These are phyloP conservation scores for Ctenodactylus gundi DNA, from an alignment of 2,113 vertebrate genomes.

Conservation along the genomic window DNA sequence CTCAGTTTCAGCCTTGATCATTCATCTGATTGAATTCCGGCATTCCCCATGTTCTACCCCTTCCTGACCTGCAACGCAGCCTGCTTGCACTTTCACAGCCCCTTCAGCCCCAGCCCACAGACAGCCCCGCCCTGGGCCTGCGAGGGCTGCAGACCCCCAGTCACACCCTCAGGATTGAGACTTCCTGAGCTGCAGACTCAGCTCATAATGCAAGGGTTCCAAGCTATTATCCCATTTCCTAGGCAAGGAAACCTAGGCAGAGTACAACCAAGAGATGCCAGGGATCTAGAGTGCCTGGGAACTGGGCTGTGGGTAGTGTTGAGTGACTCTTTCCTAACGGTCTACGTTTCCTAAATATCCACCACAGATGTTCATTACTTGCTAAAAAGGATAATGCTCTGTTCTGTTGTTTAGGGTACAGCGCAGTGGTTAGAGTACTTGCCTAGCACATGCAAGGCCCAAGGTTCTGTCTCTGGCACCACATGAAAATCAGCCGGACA, in stretches of 20 bases:
- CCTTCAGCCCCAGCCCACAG: background rate
- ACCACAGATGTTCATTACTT: too few relatives aligned
- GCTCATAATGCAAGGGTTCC: background rate
- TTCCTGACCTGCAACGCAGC: too few relatives aligned
- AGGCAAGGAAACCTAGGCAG: background rate
- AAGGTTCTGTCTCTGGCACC: too few relatives aligned
- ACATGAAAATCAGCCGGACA: too few relatives aligned
- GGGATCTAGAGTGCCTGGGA: background rate
- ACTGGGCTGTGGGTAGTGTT: fast-evolving
- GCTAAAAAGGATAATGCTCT: too few relatives aligned
- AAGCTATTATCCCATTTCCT: background rate
- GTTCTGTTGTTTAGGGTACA: too few relatives aligned
- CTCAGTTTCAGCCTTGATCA: fast-evolving
- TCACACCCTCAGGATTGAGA: fast-evolving
- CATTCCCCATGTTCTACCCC: background rate
- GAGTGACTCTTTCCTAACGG: background rate
- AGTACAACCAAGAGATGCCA: background rate
- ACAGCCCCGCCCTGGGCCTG: fast-evolving
- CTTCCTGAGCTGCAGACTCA: fast-evolving
- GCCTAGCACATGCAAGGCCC: too few relatives aligned
- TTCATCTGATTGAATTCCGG: background rate
- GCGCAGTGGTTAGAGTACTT: too few relatives aligned
- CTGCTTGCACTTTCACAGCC: background rate
- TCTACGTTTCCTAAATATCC: background rate
- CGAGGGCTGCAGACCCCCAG: background rate